These are phyloP conservation scores for Eudasyphora cyanicolor DNA, from an alignment of 2,888 invertebrate genomes.

Conservation along the genomic window DNA sequence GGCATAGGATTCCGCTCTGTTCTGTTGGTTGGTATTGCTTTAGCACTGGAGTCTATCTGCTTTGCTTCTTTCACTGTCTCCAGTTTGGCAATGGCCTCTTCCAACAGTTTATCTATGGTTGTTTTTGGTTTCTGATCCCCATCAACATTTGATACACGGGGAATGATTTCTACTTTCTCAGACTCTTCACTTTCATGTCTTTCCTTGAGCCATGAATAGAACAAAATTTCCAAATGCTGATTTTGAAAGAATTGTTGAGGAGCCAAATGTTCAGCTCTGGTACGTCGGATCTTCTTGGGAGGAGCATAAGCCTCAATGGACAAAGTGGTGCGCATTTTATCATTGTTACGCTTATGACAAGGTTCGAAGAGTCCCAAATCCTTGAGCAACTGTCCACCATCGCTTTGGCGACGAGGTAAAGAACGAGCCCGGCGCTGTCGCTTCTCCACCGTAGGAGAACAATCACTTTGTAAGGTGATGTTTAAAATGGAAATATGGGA, in stretches of 20 bases:
- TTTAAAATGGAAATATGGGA: conserved; percentile 71
- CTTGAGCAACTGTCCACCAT: conserved; percentile 31
- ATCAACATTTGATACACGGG: conserved; percentile 26
- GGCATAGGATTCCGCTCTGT: conserved; percentile 11
- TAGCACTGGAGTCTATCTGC: no score
- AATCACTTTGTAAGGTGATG: conserved; percentile 69
- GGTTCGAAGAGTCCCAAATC: conserved; percentile 42
- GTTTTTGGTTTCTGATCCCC: conserved; percentile 68
- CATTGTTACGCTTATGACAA: conserved; percentile 69
- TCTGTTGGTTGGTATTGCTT: conserved; percentile 50
- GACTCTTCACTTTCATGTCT: conserved; percentile 42
- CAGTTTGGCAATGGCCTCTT: conserved; percentile 74
- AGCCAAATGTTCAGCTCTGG: conserved; percentile 70
- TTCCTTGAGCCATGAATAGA: conserved; percentile 74
- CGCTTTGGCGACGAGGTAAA: conserved; percentile 26
- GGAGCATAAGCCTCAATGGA: conserved; percentile 75
- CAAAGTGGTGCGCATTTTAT: conserved; percentile 67
- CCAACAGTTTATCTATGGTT: conserved; percentile 70
- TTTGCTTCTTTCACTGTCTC: conserved; percentile 68
- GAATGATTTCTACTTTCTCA: not conserved
- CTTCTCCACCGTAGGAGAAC: conserved; percentile 43
- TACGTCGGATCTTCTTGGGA: conserved; percentile 76
- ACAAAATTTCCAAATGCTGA: conserved; percentile 72
- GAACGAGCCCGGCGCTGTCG: not conserved
- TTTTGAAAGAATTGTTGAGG: conserved; percentile 71